A percentile compares a stretch with the other conserved stretches of the same genome.
Evolutionary conservation across 2,797 vertebrate genomes (phyloP).

Genomic region (Clarias platycephalus): DNA sequence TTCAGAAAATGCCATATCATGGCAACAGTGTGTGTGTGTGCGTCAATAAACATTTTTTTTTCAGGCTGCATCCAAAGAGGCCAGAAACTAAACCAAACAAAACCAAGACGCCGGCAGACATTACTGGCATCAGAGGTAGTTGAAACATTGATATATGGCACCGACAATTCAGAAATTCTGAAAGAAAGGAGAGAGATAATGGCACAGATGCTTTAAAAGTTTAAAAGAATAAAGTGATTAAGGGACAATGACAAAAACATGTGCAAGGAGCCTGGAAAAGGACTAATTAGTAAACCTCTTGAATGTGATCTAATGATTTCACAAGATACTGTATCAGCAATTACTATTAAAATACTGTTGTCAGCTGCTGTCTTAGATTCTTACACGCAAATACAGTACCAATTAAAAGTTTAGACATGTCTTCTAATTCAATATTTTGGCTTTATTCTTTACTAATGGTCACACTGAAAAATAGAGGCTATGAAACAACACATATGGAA

Average conservation of each 20-base stretch:
- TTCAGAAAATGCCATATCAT: conserved; percentile 48
- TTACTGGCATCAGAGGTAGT: conserved; percentile 74
- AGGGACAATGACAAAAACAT: background rate
- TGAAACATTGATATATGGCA: conserved; percentile 67
- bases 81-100: conserved; percentile 54
- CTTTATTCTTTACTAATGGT: no score
- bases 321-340: background rate
- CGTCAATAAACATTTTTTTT: conserved; percentile 28
- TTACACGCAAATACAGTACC: background rate
- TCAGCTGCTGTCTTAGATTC: background rate
- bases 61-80: conserved; percentile 53
- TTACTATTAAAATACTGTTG: background rate
- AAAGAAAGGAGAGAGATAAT: conserved; percentile 73
- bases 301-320: no score
- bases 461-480: no score
- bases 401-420: no score
- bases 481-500: no score
- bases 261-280: background rate
- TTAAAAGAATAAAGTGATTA: background rate
- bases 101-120: conserved; percentile 64
- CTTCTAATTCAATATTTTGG: no score
- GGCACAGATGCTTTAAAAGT: conserved; percentile 17
- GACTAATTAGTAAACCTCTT: background rate
- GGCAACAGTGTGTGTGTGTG: conserved; percentile 48
- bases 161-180: conserved; percentile 77